phyloP scores from a whole-genome alignment of 1,140 invertebrate genomes.

The Diploscapter pachys region DNA sequence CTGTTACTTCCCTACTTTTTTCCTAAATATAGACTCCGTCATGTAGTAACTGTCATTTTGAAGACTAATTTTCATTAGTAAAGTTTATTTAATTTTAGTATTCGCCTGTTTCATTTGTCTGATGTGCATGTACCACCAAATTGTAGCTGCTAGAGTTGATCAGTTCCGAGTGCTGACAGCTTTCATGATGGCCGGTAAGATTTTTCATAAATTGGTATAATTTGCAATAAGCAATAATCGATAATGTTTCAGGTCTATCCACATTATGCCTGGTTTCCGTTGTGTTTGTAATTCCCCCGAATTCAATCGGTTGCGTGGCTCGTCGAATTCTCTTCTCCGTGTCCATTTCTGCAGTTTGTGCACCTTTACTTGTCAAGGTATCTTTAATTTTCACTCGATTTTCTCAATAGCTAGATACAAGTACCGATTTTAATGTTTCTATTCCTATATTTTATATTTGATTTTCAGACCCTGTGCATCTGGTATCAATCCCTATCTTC shows the following conservation, averaged over 20 bases:
- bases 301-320: constrained; percentile 41
- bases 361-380: constrained; percentile 45
- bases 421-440: background rate
- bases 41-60: constrained; percentile 1
- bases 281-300: constrained; percentile 46
- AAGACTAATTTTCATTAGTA: background rate
- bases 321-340: constrained; percentile 37
- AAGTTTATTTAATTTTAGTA: constrained; percentile 14
- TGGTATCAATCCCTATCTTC: constrained; percentile 21
- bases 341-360: constrained; percentile 38
- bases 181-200: constrained; percentile 36
- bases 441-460: background rate
- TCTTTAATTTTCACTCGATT: background rate
- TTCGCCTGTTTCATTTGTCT: constrained; percentile 41
- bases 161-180: constrained; percentile 41
- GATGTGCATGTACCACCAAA: constrained; percentile 46
- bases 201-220: constrained; percentile 14
- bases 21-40: constrained; percentile 9
- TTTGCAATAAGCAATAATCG: background rate
- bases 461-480: constrained; percentile 27
- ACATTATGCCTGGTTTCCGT: constrained; percentile 39
- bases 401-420: background rate
- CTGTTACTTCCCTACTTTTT: constrained; percentile 36
- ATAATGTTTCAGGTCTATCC: constrained; percentile 21
- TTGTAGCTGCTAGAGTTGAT: constrained; percentile 37